Conservation (phyloP, 2,113 vertebrate species). For the Cyanoliseus patagonus region DNA sequence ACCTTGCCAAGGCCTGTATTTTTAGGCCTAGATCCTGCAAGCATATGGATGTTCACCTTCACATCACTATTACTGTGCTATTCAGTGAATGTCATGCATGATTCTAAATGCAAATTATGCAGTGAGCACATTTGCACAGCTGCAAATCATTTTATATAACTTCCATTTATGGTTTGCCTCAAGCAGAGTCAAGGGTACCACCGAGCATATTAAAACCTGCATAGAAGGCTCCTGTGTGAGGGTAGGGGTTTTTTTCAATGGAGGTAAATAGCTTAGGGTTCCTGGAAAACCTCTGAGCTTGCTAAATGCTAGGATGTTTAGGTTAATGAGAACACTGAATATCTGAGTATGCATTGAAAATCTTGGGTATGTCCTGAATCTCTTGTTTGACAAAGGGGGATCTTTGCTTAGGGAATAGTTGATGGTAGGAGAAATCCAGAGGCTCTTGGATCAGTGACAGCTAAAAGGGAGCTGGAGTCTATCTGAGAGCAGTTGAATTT, state of each 20-base stretch:
- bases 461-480: not conserved
- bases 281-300: not conserved
- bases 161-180: not conserved
- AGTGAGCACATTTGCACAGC: not conserved
- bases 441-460: not conserved
- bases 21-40: not conserved
- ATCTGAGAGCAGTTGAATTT: not conserved
- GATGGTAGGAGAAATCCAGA: not conserved
- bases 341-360: not conserved
- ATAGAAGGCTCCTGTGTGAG: accelerated
- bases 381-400: not conserved
- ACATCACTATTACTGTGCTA: not conserved
- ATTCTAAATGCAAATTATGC: not conserved
- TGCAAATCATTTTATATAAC: not conserved
- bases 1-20: not conserved
- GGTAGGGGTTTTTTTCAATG: not conserved
- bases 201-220: not conserved
- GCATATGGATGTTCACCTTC: not conserved
- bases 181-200: not conserved
- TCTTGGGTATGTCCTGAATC: not conserved
- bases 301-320: not conserved
- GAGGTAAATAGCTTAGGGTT: not conserved
- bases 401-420: not conserved
- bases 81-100: not conserved
- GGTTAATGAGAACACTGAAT: not conserved